Base-by-base conservation (phyloP, 2,113 vertebrate species). In the Verasper variegatus region DNA sequence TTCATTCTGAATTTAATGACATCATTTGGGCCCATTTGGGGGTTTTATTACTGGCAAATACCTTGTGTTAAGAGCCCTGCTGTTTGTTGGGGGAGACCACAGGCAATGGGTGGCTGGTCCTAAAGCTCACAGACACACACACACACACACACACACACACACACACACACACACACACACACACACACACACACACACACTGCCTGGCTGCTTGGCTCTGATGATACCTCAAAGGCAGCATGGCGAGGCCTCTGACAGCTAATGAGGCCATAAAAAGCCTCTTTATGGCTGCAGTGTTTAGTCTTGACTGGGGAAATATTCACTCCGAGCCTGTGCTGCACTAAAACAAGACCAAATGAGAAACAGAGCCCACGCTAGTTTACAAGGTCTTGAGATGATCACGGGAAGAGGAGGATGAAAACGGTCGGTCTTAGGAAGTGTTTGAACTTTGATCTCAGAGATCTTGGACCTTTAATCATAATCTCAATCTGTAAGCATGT, bases 231-330 rank as follows among this genome's bases (percentile, higher is more conserved):
- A 88, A 90, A 91, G 90, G 90, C 85, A 83, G 86, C 78, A 69
- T 59, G 68, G 80, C 65, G 69, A 80, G 84, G 85, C 83, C 83
- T 92, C 82, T 90, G 88, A 89, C 88, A 87, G 89, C 91, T 94
- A 94, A 94, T 89, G 91, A 92, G 92, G 88, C 82, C 81, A 86
- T 92, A 89, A 93, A 93, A 89, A 83, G 83, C 24, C 87, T 83
- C 83, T 92, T 92, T 87, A 91, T 86, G 76, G 87, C 86, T 66
- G 63, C 88, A 84, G 73, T 83, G 89, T 92, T 94, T 92, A 92
- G 86, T 84, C 91, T 79, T 81, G 82, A 94, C 87, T 78, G 78
- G 90, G 89, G 87, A 92, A 92, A 86, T 78, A 74, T 91, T 90
- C 83, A 86, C 86, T 87, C 84, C 59, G 74, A 86, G 87, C 86